Conservation (phyloP, 2,888 invertebrate genomes). For the Thymelicus lineola region DNA sequence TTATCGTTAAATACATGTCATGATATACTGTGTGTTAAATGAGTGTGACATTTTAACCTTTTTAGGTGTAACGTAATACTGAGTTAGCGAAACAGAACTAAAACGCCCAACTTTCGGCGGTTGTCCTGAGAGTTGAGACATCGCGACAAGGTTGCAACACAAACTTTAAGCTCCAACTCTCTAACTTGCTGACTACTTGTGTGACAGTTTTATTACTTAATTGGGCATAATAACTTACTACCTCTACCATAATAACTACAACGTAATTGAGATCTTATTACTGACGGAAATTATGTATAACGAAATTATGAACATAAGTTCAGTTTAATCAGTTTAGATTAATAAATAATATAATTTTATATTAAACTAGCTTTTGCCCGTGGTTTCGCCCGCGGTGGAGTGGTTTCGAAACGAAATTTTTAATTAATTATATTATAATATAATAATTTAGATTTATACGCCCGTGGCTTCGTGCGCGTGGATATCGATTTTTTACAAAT, state of each 20-base stretch:
- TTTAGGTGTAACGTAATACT: neutral
- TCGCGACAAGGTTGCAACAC: constrained; percentile 24
- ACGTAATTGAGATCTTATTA: neutral
- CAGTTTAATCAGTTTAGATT: too few relatives aligned
- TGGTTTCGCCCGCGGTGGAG: too few relatives aligned
- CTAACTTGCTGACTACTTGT: constrained; percentile 20
- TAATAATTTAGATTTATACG: too few relatives aligned
- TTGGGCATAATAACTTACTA: constrained; percentile 13
- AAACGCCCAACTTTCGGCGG: constrained; percentile 10
- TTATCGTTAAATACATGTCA: neutral
- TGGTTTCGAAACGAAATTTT: too few relatives aligned
- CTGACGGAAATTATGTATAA: neutral
- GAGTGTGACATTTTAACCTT: neutral
- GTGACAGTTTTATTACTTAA: constrained; percentile 28
- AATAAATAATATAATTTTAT: too few relatives aligned
- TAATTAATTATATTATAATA: too few relatives aligned
- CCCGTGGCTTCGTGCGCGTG: too few relatives aligned
- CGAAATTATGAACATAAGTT: too few relatives aligned
- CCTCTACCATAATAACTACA: neutral
- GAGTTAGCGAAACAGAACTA: neutral
- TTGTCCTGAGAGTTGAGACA: constrained; percentile 22
- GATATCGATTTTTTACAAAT: too few relatives aligned
- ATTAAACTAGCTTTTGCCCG: too few relatives aligned
- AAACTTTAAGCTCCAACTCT: constrained; percentile 24
- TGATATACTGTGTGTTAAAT: neutral